Evolutionary conservation across 2,113 vertebrate species (phyloP), one percentile per base, ranked within the genome.

Genomic region (Galeopterus variegatus): DNA sequence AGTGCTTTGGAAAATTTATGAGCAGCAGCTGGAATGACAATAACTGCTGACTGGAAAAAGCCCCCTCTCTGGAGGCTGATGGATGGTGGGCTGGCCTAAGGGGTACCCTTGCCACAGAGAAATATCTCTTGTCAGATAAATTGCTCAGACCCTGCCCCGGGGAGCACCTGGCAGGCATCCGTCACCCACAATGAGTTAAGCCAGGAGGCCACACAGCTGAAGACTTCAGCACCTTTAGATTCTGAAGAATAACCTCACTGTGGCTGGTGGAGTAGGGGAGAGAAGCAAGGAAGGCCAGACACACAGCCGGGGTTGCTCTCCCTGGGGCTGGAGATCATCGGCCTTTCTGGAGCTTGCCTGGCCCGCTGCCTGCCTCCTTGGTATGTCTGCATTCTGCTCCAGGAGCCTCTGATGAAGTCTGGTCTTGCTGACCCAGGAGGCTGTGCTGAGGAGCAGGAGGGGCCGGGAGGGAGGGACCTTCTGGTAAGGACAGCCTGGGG

Each of bases 1-100:
- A 97, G 95, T 79, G 95, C 95, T 93, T 33, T 8, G 23, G 94
- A 65, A 97, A 97, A 98, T 97, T 97, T 96, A 97, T 95, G 96
- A 97, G 96, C 90, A 94, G 90, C 95, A 96, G 87, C 94, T 94
- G 97, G 96, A 92, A 77, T 82, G 96, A 90, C 97, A 95, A 58
- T 95, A 96, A 93, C 92, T 86, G 96, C 96, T 96, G 96, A 95
- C 97, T 97, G 87, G 84, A 92, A 88, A 97, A 91, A 77, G 69
- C 54, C 92, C 96, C 80, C 36, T 90, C 82, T 87, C 83, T 56
- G 56, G 36, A 81, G 92, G 60, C 76, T 97, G 96, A 97, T 89
- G 93, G 94, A 95, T 97, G 94, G 92, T 67, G 70, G 96, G 81
- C 76, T 92, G 96, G 89, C 93, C 94, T 0, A 8, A 60, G 88